Percentiles rank a stretch among this genome's conserved stretches.
Evolutionary conservation across 1,140 invertebrate species (phyloP).

Genomic region (Cydia splendana): DNA sequence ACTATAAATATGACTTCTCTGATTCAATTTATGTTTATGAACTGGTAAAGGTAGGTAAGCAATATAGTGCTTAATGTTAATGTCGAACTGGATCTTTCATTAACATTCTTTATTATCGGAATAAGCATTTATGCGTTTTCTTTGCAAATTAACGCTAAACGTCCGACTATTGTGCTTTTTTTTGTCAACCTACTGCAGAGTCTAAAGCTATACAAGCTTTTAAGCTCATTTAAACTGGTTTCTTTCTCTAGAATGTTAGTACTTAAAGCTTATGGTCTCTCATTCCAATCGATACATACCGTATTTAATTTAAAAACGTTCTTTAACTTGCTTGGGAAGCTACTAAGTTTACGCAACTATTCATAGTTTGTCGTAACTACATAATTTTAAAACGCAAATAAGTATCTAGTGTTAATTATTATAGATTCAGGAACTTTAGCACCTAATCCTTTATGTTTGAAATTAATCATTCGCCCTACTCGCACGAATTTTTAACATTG

Average conservation of each 20-base stretch:
- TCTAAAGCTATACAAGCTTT: slow-evolving; percentile 3
- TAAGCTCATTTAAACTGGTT: slow-evolving; percentile 17
- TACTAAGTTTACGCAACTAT: background rate
- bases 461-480: no score
- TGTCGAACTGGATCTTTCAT: slow-evolving; percentile 27
- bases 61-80: slow-evolving; percentile 17
- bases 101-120: slow-evolving; percentile 21
- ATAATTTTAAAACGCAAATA: background rate
- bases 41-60: slow-evolving; percentile 8
- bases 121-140: slow-evolving; percentile 23
- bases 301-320: background rate
- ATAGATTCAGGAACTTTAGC: background rate
- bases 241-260: background rate
- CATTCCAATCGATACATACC: slow-evolving; percentile 5
- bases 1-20: background rate
- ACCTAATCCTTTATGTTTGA: background rate
- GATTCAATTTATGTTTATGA: background rate
- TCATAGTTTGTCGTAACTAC: no score
- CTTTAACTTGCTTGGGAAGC: background rate
- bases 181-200: slow-evolving; percentile 14
- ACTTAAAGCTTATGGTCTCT: slow-evolving; percentile 6
- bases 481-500: no score
- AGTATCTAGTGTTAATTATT: no score
- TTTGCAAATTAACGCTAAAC: slow-evolving; percentile 8
- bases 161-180: slow-evolving; percentile 6